phyloP scores from a whole-genome alignment of 2,888 invertebrate genomes.

The Pediacus dermestoides region DNA sequence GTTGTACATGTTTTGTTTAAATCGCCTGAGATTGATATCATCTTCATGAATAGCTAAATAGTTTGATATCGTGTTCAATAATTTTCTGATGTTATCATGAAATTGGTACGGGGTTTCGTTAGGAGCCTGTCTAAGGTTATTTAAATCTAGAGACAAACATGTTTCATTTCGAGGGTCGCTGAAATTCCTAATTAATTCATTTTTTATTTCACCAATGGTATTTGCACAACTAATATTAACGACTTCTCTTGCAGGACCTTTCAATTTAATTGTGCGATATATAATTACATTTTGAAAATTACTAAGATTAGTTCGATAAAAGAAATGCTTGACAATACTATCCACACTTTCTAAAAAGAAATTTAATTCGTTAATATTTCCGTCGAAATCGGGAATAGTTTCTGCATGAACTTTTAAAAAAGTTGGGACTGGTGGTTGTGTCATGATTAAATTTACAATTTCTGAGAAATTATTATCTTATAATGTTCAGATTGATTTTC shows the following conservation, averaged over 20 bases:
- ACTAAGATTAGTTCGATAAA: background rate
- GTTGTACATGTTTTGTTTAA: conserved; percentile 13
- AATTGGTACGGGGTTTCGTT: conserved; percentile 10
- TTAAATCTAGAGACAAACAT: too few species aligned
- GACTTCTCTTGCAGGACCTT: conserved; percentile 7
- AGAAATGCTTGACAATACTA: conserved; percentile 8
- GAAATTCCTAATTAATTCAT: conserved; percentile 9
- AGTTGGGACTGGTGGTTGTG: too few species aligned
- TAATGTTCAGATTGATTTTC: too few species aligned
- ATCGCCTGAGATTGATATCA: conserved; percentile 3
- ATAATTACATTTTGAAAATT: conserved; percentile 8
- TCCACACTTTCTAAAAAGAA: conserved; percentile 12
- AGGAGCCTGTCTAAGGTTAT: too few species aligned
- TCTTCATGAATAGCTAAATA: conserved; percentile 10
- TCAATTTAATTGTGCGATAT: conserved; percentile 9
- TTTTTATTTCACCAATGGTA: conserved; percentile 7
- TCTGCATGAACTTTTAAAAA: conserved; percentile 11
- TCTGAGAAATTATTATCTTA: too few species aligned
- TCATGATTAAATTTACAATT: too few species aligned
- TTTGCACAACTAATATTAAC: conserved; percentile 7
- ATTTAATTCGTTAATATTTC: conserved; percentile 9
- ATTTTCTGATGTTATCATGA: conserved; percentile 9
- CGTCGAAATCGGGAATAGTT: conserved; percentile 12
- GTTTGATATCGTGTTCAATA: conserved; percentile 10
- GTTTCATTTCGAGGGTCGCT: conserved; percentile 8